Evolutionary conservation across 2,797 vertebrate species (phyloP), one percentile per base, ranked within the genome.

Genomic region (Pitangus sulphuratus): DNA sequence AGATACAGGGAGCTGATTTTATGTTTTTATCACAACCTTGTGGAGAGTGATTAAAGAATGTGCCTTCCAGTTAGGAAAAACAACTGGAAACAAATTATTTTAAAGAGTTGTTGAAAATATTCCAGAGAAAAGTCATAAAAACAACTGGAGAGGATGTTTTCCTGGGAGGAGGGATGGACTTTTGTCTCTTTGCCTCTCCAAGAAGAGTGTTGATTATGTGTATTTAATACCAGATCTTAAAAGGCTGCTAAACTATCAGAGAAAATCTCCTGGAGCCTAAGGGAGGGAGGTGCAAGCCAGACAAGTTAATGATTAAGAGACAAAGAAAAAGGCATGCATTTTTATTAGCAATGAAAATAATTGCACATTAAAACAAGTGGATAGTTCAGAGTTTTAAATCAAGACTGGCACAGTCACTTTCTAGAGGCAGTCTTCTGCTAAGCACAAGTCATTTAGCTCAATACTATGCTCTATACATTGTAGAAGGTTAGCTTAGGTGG

Each of bases 191-290:
- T 70, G 26, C 48, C 30, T 64, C 61, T 68, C 26, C 51, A 68
- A 64, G 31, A 94, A 62, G 44, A 33, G 12, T 93, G 60, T 94
- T 95, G 72, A 91, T 93, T 93, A 70, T 81, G 51, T 88, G 15
- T 93, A 35, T 94, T 87, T 95, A 79, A 72, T 90, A 79, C 57
- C 25, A 93, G 69, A 75, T 66, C 53, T 94, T 90, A 92, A 96
- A 90, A 88, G 37, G 35, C 50, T 80, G 35, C 39, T 91, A 69
- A 16, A 24, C 28, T 54, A 28, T 48, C 44, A 51, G 54, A 77
- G 33, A 17, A 91, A n/a, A 31, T 70, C 37, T 60, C 6, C n/a
- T 80, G n/a, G 94, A 87, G 40, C 40, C 13, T 20, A 62, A 70
- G 20, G 22, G 26, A 74, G 16, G 20, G 18, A 82, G 45, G 21